Percentiles rank a stretch among this genome's conserved stretches.
These are phyloP conservation scores for Antechinus stuartii DNA, from an alignment of 2,113 vertebrate genomes.

Conservation along the genomic window DNA sequence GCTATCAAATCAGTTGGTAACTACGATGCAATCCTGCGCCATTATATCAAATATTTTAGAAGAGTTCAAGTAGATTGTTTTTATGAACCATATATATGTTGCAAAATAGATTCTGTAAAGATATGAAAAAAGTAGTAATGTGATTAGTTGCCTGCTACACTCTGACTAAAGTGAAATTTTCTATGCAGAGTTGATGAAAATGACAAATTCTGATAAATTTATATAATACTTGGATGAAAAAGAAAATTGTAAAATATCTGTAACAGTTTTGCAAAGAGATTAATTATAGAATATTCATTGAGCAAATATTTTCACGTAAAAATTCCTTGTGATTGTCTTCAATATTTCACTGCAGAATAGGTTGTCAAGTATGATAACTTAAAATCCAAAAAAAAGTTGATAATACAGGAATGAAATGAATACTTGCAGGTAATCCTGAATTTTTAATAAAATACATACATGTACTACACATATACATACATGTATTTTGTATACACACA, in stretches of 20 bases:
- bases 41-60: background rate
- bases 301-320: constrained; percentile 33
- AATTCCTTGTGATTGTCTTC: constrained; percentile 30
- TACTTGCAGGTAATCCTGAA: background rate
- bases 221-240: constrained; percentile 1
- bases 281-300: constrained; percentile 33
- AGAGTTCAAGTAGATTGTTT: background rate
- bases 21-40: background rate
- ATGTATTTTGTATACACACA: too few relatives aligned
- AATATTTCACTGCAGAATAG: background rate
- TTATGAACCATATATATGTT: background rate
- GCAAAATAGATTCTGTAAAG: background rate
- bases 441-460: background rate
- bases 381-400: background rate
- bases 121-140: background rate
- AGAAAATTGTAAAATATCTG: constrained; percentile 10
- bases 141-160: background rate
- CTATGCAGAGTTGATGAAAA: background rate
- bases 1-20: background rate
- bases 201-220: background rate
- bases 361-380: background rate
- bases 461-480: background rate
- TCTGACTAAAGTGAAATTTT: constrained; percentile 1
- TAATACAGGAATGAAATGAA: constrained; percentile 41
- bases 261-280: background rate